Conservation (phyloP, 2,797 vertebrate species). For the Sarcoramphus papa region DNA sequence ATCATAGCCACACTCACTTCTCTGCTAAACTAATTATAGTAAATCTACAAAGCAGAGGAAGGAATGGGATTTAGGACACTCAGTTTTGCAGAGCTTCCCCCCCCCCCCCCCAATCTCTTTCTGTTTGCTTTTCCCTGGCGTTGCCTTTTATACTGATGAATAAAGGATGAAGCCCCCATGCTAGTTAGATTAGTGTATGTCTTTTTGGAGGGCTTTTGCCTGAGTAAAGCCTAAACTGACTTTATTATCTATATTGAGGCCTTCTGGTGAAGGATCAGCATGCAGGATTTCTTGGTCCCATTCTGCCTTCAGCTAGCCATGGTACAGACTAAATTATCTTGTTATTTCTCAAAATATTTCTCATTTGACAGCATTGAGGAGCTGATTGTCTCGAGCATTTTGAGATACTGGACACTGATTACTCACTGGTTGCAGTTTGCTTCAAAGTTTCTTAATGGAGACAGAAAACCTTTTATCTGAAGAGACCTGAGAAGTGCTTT, state of each 20-base stretch:
- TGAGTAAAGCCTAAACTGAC: background rate
- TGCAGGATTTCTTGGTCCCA: background rate
- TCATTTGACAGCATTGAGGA: background rate
- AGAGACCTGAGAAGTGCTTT: conserved; percentile 2
- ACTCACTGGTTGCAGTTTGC: background rate
- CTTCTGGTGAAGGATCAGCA: background rate
- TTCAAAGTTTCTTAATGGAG: background rate
- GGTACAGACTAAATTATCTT: background rate
- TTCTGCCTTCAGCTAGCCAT: background rate
- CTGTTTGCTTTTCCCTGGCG: background rate
- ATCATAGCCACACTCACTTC: background rate
- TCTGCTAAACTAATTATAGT: background rate
- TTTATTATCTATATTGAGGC: background rate
- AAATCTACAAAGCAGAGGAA: background rate
- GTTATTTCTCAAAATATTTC: background rate
- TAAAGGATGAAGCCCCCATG: background rate
- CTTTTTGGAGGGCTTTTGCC: background rate
- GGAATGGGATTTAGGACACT: background rate
- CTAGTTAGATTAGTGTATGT: background rate
- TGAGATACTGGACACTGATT: background rate
- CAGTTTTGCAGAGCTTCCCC: background rate
- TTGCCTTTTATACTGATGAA: background rate
- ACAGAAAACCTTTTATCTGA: conserved; percentile 13
- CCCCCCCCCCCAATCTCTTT: fast-evolving
- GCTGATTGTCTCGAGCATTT: background rate